A percentile compares a stretch with the other conserved stretches of the same genome.
These are phyloP conservation scores for Caenorhabditis imperialis DNA, from an alignment of 2,888 invertebrate genomes.

Conservation along the genomic window DNA sequence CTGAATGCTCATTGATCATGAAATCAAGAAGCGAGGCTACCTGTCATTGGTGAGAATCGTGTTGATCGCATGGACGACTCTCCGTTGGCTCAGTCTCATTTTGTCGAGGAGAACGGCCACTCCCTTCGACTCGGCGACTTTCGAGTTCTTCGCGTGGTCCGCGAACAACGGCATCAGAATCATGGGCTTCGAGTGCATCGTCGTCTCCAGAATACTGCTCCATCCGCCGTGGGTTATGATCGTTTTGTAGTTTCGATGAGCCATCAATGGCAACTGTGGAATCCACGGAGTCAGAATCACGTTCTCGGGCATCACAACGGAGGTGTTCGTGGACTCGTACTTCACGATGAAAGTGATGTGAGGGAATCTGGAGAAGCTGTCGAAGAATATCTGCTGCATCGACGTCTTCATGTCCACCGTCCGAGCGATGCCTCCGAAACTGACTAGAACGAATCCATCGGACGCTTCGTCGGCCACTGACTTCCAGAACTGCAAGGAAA, in stretches of 20 bases:
- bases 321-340: constrained; percentile 48
- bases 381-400: constrained; percentile 59
- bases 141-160: constrained; percentile 71
- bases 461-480: constrained; percentile 55
- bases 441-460: constrained; percentile 67
- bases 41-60: constrained; percentile 26
- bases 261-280: constrained; percentile 70
- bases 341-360: constrained; percentile 72
- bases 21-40: background rate
- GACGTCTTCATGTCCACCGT: constrained; percentile 67
- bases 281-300: constrained; percentile 68
- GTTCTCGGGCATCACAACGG: constrained; percentile 48
- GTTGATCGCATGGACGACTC: constrained; percentile 49
- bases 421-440: constrained; percentile 74
- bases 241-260: constrained; percentile 68
- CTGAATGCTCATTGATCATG: constrained; percentile 16
- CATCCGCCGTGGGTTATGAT: constrained; percentile 75
- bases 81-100: constrained; percentile 51
- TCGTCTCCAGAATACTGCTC: constrained; percentile 71
- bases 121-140: constrained; percentile 62
- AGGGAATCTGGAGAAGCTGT: constrained; percentile 63
- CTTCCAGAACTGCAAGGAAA: constrained; percentile 62
- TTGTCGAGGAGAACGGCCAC: constrained; percentile 69
- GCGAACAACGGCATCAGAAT: constrained; percentile 74
- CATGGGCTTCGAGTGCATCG: constrained; percentile 66